Conservation (phyloP, 2,888 invertebrate genomes). For the Tortricodes alternella region DNA sequence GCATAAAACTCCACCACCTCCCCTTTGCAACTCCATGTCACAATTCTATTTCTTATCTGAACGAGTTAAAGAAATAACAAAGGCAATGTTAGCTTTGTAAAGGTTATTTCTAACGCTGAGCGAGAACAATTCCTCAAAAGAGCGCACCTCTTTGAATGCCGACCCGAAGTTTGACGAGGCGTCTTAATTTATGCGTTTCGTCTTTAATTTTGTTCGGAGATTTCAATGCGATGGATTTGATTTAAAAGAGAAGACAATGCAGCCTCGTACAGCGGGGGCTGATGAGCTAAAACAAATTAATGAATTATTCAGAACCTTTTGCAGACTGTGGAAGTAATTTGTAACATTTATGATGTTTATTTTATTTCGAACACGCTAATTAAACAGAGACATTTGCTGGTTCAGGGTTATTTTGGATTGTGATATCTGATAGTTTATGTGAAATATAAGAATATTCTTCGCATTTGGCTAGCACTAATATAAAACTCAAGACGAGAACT, state of each 20-base stretch:
- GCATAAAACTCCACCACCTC: constrained; percentile 57
- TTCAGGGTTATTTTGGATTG: no score
- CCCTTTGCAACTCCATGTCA: constrained; percentile 38
- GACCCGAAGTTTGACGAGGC: constrained; percentile 63
- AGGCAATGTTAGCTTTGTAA: constrained; percentile 35
- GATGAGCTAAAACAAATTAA: constrained; percentile 43
- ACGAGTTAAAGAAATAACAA: no score
- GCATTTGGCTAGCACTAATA: no score
- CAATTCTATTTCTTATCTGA: no score
- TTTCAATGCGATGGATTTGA: constrained; percentile 59
- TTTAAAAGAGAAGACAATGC: constrained; percentile 69
- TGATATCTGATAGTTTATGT: no score
- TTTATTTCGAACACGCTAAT: constrained; percentile 6
- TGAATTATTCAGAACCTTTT: constrained; percentile 19
- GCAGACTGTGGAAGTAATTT: constrained; percentile 5
- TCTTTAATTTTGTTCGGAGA: constrained; percentile 64
- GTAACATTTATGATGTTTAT: constrained; percentile 14
- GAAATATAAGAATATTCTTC: no score
- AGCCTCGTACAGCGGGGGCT: constrained; percentile 44
- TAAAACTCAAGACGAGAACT: no score
- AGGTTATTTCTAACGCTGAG: constrained; percentile 48
- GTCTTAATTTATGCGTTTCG: constrained; percentile 73
- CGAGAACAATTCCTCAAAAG: constrained; percentile 64
- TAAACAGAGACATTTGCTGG: no score
- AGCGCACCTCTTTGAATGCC: constrained; percentile 63